Percentiles rank a stretch among this genome's conserved stretches.
Evolutionary conservation across 1,140 invertebrate species (phyloP).

Genomic region (Tetramorium simillimum): DNA sequence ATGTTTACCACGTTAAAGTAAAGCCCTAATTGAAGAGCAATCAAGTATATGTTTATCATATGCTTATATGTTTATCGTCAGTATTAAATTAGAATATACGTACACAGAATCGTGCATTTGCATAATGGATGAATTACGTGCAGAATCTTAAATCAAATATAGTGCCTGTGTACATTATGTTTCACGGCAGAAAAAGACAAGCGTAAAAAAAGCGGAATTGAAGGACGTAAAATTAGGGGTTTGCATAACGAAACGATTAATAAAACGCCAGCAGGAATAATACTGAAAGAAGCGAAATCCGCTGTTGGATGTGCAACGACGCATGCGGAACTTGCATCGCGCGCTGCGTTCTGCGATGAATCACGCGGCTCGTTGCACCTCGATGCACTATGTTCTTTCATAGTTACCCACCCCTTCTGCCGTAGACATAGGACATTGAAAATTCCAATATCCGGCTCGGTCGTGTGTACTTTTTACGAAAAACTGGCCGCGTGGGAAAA

Average conservation of each 20-base stretch:
- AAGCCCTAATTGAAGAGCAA: conserved; percentile 11
- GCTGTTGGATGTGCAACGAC: conserved; percentile 1
- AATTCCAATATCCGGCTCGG: conserved; percentile 55
- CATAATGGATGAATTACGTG: conserved; percentile 22
- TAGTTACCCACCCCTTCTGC: neutral
- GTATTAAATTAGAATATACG: neutral
- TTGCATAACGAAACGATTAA: conserved; percentile 30
- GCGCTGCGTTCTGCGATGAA: conserved; percentile 42
- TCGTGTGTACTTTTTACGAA: conserved; percentile 49
- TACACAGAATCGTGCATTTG: conserved; percentile 3
- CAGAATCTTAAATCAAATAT: neutral
- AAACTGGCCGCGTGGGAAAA: conserved; percentile 53
- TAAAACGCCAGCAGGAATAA: conserved; percentile 24
- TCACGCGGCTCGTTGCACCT: conserved; percentile 36
- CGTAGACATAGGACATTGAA: conserved; percentile 41
- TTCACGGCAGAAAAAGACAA: neutral
- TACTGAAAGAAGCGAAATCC: conserved; percentile 11
- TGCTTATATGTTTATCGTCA: neutral
- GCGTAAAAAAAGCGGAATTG: neutral
- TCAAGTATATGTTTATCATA: neutral
- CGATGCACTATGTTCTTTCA: conserved; percentile 34
- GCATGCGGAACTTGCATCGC: conserved; percentile 21
- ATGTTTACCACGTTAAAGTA: conserved; percentile 14
- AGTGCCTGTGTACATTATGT: neutral
- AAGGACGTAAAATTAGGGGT: conserved; percentile 1